Evolutionary conservation across 2,797 vertebrate genomes (phyloP).

Genomic region (Takifugu ocellatus): DNA sequence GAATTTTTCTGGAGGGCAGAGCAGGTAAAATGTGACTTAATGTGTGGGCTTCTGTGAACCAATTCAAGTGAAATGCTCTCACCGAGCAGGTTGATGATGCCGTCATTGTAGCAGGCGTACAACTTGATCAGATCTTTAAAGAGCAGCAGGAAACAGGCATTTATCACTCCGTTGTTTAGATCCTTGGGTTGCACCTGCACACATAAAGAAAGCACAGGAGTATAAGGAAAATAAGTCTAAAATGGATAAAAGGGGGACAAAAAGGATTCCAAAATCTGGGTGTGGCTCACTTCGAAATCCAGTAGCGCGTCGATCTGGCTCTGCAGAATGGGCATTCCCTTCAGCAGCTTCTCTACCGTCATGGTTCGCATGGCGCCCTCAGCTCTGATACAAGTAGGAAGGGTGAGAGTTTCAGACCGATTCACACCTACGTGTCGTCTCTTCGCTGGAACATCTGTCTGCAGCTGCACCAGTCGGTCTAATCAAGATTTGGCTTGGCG

Average conservation of each 20-base stretch:
- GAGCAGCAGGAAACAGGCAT: conserved; percentile 93
- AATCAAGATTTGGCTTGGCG: conserved; percentile 14
- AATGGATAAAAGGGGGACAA: not conserved
- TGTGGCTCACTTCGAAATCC: conserved; percentile 93
- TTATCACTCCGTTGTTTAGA: conserved; percentile 93
- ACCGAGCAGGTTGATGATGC: conserved; percentile 98
- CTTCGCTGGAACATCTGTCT: conserved; percentile 5
- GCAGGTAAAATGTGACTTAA: not conserved
- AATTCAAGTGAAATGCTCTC: conserved; percentile 43
- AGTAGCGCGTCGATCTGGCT: conserved; percentile 95
- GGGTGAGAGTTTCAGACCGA: conserved; percentile 10
- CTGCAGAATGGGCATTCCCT: conserved; percentile 96
- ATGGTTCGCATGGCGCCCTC: conserved; percentile 98
- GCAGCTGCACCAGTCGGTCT: conserved; percentile 8
- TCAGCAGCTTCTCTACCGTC: conserved; percentile 93
- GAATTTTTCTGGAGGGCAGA: conserved; percentile 87
- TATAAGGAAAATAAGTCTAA: no score
- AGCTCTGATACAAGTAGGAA: conserved; percentile 69
- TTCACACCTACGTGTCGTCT: not conserved
- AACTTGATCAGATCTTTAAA: conserved; percentile 99
- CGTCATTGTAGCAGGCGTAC: conserved; percentile 98
- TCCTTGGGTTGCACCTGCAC: conserved; percentile 88
- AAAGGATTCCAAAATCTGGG: not conserved
- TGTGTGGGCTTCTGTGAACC: not conserved
- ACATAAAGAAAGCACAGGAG: not conserved